Evolutionary conservation across 2,888 invertebrate genomes (phyloP), one percentile per base, ranked within the genome.

Genomic region (Erebia palarica): DNA sequence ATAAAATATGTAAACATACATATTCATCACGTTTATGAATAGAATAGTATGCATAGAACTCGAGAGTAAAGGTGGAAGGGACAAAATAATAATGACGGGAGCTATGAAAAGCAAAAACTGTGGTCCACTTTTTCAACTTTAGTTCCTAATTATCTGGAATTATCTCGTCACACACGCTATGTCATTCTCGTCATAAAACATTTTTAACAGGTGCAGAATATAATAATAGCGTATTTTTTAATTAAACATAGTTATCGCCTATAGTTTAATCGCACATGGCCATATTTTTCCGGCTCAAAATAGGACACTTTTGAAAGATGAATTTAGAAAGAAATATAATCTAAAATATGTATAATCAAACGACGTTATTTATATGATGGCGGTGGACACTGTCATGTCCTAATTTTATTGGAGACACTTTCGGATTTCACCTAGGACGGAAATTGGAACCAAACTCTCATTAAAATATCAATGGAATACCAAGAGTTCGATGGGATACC

Each of bases 231-330:
- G 14, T 42, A 18, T 47, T 47, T 66, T 55, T 66, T 71, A 73
- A 69, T 60, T 68, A 58, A 63, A 51, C 58, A 68, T 73, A 74
- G 69, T 71, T 53, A 53, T 53, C n/a, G 18, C 9, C 2, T 16
- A 53, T 63, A 65, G 60, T 67, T 51, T 58, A 14, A 44, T 8
- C 44, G 10, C 16, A 18, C 5, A 11, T 44, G 44, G 47, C 63
- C 49, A 63, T 49, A 18, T 49, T 60, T 27, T 16, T 9, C 21
- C 14, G 7, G 13, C 8, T 49, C 47, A 49, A 16, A 63, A 8
- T 11, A 47, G 63, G 63, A 63, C 49, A 63, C 13, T 47, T 18
- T 16, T 61, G 16, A 18, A 18, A 18, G 9, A 61, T 11, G 18
- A 44, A 47, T 11, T 11, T 1, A 44, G 18, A 47, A 44, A 18